Conservation (phyloP, 1,140 invertebrate genomes). For the Thaumetopoea pityocampa region DNA sequence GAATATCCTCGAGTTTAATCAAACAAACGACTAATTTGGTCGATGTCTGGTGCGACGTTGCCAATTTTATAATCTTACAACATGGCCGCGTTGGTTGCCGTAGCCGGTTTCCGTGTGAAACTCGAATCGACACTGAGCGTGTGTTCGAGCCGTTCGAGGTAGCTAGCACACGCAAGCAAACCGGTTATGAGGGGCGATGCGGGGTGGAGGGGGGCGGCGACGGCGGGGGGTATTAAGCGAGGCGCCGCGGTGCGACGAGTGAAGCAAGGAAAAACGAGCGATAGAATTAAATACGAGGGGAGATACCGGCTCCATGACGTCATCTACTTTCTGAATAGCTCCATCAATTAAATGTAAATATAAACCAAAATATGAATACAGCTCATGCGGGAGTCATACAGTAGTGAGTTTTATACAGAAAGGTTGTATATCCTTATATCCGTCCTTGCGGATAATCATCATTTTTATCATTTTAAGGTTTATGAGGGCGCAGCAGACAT, state of each 20-base stretch:
- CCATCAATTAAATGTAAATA: constrained; percentile 7
- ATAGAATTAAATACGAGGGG: no score
- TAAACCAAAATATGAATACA: no score
- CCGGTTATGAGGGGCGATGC: constrained; percentile 32
- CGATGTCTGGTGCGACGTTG: constrained; percentile 74
- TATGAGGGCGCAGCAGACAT: no score
- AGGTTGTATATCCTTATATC: no score
- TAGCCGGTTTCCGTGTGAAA: constrained; percentile 72
- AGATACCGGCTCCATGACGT: constrained; percentile 65
- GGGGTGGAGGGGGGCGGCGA: constrained; percentile 48
- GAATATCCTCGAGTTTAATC: constrained; percentile 19
- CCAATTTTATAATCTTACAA: constrained; percentile 67
- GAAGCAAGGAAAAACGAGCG: no score
- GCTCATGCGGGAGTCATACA: no score
- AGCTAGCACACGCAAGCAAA: constrained; percentile 47
- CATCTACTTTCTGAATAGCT: constrained; percentile 66
- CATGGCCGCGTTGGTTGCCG: constrained; percentile 61
- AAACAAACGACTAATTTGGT: constrained; percentile 64
- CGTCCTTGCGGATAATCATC: no score
- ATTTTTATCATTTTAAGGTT: no score
- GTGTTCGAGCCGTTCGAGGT: constrained; percentile 54
- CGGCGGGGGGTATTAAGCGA: constrained; percentile 36
- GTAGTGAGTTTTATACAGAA: no score
- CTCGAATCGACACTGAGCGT: constrained; percentile 52
- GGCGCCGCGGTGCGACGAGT: constrained; percentile 20